Evolutionary conservation across 1,140 invertebrate genomes (phyloP).

Genomic region (Diachasmimorpha longicaudata): DNA sequence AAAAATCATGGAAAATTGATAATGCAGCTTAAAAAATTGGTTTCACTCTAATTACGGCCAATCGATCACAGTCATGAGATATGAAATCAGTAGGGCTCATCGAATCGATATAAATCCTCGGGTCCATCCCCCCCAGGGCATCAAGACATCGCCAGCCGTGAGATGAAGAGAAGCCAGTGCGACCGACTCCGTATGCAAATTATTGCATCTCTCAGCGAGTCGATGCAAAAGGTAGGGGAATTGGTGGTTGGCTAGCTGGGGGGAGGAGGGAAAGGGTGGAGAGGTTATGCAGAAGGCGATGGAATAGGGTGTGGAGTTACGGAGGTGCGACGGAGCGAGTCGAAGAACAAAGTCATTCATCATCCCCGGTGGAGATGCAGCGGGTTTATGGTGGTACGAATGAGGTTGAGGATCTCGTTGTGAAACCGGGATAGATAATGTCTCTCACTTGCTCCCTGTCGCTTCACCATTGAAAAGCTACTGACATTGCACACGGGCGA

Average conservation of each 20-base stretch:
- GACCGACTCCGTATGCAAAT: neutral
- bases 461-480: constrained; percentile 2
- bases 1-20: neutral
- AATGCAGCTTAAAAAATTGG: neutral
- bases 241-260: too few species aligned
- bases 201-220: constrained; percentile 26
- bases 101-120: neutral
- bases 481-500: constrained; percentile 5
- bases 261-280: too few species aligned
- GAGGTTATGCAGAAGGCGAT: constrained; percentile 16
- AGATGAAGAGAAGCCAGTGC: neutral
- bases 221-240: constrained; percentile 10
- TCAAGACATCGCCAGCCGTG: neutral
- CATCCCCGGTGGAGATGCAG: constrained; percentile 35
- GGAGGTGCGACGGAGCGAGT: constrained; percentile 28
- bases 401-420: constrained; percentile 9
- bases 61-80: neutral
- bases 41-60: neutral
- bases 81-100: neutral
- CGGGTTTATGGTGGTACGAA: neutral
- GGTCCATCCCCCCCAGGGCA: neutral
- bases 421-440: neutral
- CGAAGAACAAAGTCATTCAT: constrained; percentile 42
- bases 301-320: constrained; percentile 35
- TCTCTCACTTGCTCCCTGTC: neutral